Evolutionary conservation across 1,140 invertebrate genomes (phyloP), one percentile per base, ranked within the genome.

Genomic region (Pygmarrhopalites habei): DNA sequence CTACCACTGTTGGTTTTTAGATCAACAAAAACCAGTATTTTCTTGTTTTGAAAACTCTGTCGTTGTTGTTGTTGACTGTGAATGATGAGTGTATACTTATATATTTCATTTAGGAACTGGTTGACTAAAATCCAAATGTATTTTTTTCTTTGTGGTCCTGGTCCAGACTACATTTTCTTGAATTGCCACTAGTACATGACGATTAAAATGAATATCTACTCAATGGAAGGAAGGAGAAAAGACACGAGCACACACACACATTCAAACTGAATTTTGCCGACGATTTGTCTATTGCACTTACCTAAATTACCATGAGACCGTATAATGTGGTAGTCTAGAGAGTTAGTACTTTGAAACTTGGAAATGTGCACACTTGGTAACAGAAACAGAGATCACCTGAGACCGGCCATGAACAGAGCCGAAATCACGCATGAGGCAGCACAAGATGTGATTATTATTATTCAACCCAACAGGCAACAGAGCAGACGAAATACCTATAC

Each of bases 401-500:
- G 44, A 25, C 49, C 14, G 49, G 14, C 49, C 14, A 26, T 25
- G 25, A 26, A 52, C 5, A 35, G 49, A 52, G 49, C 49, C 49
- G 49, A 52, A 52, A 35, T 52, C 49, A 52, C 49, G 49, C 49
- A 52, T 52, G 49, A 52, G 49, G 49, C 49, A 52, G 49, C 49
- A 52, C 49, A 52, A 52, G 5, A 52, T 21, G 44, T 10, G 35
- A 39, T 39, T 12, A 49, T 49, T 12, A 52, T 52, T 52, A 52
- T 52, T 52, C 19, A 52, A 52, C 49, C 49, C 49, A 52, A 52
- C 21, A 52, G 49, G 49, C 49, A 28, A 21, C 23, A 23, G 49
- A 25, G 23, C 10, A 25, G 25, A 28, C 14, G 46, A 19, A 23
- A 52, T 19, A 25, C 14, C 10, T 47, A 19, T 47, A 21, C 44